Percentiles rank a stretch among this genome's conserved stretches.
Evolutionary conservation across 2,888 invertebrate genomes (phyloP).

Genomic region (Acronicta alni): DNA sequence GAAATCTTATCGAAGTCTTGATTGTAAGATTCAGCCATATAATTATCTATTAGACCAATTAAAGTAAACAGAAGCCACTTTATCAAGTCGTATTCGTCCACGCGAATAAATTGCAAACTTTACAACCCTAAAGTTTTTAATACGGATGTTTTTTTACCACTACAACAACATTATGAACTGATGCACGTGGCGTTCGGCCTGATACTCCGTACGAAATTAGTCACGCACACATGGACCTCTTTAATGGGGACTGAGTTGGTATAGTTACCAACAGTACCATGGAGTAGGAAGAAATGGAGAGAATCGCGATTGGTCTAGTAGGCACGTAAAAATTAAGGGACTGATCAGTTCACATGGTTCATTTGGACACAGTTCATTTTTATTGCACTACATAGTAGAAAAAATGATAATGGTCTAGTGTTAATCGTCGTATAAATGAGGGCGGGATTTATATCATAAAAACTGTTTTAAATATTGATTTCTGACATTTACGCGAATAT

Average conservation of each 20-base stretch:
- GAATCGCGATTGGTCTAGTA: too few species aligned
- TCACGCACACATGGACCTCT: slow-evolving; percentile 78
- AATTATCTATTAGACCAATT: slow-evolving; percentile 1
- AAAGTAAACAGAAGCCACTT: slow-evolving; percentile 26
- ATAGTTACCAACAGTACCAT: slow-evolving; percentile 35
- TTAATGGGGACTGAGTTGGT: slow-evolving; percentile 66
- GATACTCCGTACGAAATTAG: slow-evolving; percentile 66
- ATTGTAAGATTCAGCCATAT: too few species aligned
- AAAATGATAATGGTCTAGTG: too few species aligned
- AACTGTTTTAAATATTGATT: too few species aligned
- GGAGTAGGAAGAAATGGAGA: slow-evolving; percentile 37
- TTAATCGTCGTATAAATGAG: too few species aligned
- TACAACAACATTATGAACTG: slow-evolving; percentile 70
- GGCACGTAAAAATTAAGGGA: too few species aligned
- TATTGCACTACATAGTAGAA: not conserved
- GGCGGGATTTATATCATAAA: too few species aligned
- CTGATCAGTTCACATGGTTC: too few species aligned
- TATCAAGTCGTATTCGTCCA: slow-evolving; percentile 45
- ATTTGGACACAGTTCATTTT: not conserved
- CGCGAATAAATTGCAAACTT: slow-evolving; percentile 44
- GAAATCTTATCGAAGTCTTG: too few species aligned
- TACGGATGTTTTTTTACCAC: slow-evolving; percentile 71
- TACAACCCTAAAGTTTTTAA: slow-evolving; percentile 54
- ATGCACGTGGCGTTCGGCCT: slow-evolving; percentile 71
- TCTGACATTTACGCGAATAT: too few species aligned